Evolutionary conservation across 2,113 vertebrate genomes (phyloP).

Genomic region (Phalacrocorax aristotelis): DNA sequence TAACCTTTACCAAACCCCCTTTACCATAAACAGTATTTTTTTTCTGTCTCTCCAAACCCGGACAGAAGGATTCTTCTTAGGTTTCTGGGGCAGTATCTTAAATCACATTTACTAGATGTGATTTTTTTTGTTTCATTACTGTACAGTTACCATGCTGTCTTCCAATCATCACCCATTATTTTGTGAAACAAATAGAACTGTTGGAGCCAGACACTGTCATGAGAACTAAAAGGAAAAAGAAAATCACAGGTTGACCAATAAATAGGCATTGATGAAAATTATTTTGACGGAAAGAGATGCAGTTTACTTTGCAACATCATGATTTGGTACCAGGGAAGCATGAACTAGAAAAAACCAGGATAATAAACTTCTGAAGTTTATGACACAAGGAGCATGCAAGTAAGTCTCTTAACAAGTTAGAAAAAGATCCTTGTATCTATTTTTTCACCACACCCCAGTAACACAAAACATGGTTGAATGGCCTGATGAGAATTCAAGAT

Average conservation of each 20-base stretch:
- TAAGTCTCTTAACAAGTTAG: background rate
- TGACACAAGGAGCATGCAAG: background rate
- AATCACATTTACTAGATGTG: background rate
- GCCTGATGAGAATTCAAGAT: background rate
- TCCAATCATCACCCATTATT: background rate
- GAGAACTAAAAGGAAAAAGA: background rate
- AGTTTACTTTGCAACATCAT: background rate
- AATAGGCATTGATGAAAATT: background rate
- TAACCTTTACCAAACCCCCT: background rate
- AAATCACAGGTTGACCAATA: background rate
- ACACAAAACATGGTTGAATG: background rate
- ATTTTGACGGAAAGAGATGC: background rate
- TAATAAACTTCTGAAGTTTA: background rate
- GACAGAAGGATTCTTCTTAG: background rate
- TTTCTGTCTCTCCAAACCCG: background rate
- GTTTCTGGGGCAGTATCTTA: background rate
- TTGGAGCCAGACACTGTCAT: background rate
- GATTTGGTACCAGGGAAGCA: background rate
- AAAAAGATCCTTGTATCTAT: background rate
- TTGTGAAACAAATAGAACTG: background rate
- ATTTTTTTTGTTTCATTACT: background rate
- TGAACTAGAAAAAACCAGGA: background rate
- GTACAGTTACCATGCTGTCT: background rate
- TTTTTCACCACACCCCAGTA: background rate
- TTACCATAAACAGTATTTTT: background rate